Conservation (phyloP, 2,797 vertebrate species). For the Allobates femoralis region DNA sequence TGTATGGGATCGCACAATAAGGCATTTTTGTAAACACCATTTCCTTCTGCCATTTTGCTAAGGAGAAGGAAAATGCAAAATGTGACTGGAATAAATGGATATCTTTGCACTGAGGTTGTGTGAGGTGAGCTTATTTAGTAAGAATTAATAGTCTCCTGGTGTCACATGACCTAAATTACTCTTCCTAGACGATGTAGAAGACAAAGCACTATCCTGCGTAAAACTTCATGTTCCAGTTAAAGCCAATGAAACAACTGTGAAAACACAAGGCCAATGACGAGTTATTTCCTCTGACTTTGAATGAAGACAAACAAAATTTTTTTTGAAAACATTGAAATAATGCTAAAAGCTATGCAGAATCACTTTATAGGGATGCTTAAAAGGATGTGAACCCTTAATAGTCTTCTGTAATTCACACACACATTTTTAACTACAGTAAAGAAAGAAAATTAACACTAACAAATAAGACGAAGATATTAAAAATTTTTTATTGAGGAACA, state of each 20-base stretch:
- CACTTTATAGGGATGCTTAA: neutral
- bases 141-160: neutral
- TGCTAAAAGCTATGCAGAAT: neutral
- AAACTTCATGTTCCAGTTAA: neutral
- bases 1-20: neutral
- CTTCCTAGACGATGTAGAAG: neutral
- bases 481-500: no score
- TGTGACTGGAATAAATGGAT: conserved; percentile 14
- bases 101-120: conserved; percentile 22
- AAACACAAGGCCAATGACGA: neutral
- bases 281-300: neutral
- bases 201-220: neutral
- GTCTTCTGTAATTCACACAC: no score
- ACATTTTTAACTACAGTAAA: no score
- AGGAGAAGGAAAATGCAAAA: conserved; percentile 26
- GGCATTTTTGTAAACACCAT: conserved; percentile 22
- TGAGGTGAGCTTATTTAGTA: conserved; percentile 37
- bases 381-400: neutral
- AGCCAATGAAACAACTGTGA: neutral
- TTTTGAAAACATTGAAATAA: neutral
- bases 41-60: neutral
- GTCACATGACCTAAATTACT: conserved; percentile 5
- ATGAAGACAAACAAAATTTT: neutral
- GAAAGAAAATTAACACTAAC: no score
- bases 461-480: no score